These are phyloP conservation scores for Aphis craccivora DNA, from an alignment of 1,140 invertebrate genomes.

Conservation along the genomic window DNA sequence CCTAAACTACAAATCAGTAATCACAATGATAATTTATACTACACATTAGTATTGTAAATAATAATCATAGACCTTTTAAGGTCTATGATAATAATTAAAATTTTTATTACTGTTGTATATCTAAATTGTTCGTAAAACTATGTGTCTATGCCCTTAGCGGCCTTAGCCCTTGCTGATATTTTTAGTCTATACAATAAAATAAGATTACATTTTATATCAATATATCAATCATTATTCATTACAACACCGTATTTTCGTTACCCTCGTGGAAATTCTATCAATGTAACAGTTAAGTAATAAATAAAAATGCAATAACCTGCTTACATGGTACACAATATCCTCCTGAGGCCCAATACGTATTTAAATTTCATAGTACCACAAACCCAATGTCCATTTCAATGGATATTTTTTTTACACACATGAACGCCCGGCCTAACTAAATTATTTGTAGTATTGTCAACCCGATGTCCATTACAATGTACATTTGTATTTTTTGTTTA, in stretches of 20 bases:
- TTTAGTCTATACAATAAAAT: neutral
- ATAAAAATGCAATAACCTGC: no score
- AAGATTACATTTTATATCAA: neutral
- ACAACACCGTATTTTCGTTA: neutral
- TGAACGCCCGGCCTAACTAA: no score
- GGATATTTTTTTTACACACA: no score
- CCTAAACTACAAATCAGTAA: neutral
- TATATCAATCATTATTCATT: neutral
- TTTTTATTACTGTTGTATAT: neutral
- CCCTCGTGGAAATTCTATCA: neutral
- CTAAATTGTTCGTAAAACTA: neutral
- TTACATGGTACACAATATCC: no score
- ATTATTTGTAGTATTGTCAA: no score
- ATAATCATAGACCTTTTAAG: neutral
- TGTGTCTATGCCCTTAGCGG: neutral
- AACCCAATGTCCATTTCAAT: no score
- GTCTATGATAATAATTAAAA: neutral
- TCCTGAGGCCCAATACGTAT: no score
- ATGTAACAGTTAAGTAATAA: neutral
- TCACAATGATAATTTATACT: neutral
- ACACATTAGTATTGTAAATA: neutral
- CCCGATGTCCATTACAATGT: no score
- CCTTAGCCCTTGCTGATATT: neutral
- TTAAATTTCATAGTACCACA: no score
- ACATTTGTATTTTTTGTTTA: no score